These are phyloP conservation scores for Brachionus paranguensis DNA, from an alignment of 1,140 invertebrate genomes.

Conservation along the genomic window DNA sequence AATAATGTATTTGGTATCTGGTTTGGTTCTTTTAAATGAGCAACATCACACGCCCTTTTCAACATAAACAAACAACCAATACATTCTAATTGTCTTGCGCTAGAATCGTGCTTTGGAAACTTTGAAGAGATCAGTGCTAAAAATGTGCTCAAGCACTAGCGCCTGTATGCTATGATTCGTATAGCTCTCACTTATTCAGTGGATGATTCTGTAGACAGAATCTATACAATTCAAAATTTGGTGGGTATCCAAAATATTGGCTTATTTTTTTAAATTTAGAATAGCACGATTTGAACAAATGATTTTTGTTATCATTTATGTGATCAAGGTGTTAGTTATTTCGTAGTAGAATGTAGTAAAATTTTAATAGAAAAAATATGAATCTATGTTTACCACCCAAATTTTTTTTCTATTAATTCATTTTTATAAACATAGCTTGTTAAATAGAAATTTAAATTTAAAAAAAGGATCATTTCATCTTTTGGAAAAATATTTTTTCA, in stretches of 20 bases:
- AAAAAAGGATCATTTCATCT: too few relatives aligned
- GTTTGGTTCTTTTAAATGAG: neutral
- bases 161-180: neutral
- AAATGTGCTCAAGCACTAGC: neutral
- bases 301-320: neutral
- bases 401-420: too few relatives aligned
- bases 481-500: too few relatives aligned
- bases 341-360: neutral
- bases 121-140: neutral
- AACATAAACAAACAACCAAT: neutral
- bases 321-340: neutral
- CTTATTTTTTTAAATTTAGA: neutral
- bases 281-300: neutral
- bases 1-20: neutral
- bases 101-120: neutral
- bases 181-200: neutral
- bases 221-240: neutral
- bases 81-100: neutral
- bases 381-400: too few relatives aligned
- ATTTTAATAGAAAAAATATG: neutral
- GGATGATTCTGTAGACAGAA: neutral
- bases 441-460: too few relatives aligned
- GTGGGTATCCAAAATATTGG: slow-evolving; percentile 2
- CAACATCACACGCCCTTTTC: slow-evolving; percentile 1
- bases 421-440: too few relatives aligned